Evolutionary conservation across 2,113 vertebrate genomes (phyloP).

Genomic region (Brienomyrus brachyistius): DNA sequence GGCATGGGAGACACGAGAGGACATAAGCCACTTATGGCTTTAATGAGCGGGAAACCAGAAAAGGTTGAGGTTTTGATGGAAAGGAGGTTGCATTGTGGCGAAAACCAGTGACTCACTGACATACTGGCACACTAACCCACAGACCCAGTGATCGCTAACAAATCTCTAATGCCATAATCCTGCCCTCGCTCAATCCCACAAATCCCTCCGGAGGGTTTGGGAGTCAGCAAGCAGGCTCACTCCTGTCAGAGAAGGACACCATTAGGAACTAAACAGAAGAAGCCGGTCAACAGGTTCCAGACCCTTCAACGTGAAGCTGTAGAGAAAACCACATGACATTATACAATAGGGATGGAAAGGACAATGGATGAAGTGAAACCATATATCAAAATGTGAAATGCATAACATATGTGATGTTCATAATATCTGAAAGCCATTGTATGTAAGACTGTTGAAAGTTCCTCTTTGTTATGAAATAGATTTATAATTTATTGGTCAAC

Average conservation of each 20-base stretch:
- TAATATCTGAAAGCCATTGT: background rate
- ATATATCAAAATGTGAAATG: background rate
- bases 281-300: background rate
- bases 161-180: conserved; percentile 57
- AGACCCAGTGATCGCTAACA: conserved; percentile 50
- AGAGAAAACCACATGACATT: background rate
- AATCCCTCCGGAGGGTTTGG: conserved; percentile 49
- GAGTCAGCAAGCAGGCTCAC: conserved; percentile 33
- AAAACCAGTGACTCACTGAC: conserved; percentile 73
- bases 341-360: background rate
- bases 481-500: background rate
- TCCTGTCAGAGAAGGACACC: conserved; percentile 35
- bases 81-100: conserved; percentile 39
- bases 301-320: background rate
- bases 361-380: background rate
- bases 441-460: background rate
- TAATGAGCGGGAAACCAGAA: conserved; percentile 16
- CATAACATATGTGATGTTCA: background rate
- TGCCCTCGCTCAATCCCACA: conserved; percentile 48
- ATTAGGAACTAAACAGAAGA: background rate
- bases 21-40: background rate
- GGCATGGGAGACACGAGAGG: background rate
- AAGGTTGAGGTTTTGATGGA: conserved; percentile 35
- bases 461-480: background rate
- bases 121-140: conserved; percentile 74